phyloP scores from a whole-genome alignment of 1,140 invertebrate genomes.

The Drosophila orosa region DNA sequence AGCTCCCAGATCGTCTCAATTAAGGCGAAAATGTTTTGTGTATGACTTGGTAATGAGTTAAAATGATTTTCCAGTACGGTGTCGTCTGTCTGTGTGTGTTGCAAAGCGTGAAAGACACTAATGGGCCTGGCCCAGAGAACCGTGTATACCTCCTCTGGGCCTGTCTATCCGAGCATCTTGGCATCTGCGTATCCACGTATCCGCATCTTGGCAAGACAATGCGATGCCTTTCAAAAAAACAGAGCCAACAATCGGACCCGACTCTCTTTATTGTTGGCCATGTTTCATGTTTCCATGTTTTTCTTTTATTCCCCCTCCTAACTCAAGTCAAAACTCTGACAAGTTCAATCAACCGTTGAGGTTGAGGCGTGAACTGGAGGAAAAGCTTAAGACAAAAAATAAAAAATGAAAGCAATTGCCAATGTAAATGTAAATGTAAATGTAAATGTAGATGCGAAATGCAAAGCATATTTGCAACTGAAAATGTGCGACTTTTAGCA shows the following conservation, averaged over 20 bases:
- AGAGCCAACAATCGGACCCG: constrained; percentile 19
- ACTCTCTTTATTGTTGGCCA: constrained; percentile 38
- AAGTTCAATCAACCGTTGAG: constrained; percentile 81
- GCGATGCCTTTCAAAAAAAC: constrained; percentile 60
- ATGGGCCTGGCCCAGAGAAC: constrained; percentile 54
- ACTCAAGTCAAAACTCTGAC: constrained; percentile 65
- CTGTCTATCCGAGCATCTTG: constrained; percentile 32
- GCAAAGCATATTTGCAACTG: constrained; percentile 69
- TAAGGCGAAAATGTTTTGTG: constrained; percentile 60
- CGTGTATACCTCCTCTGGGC: constrained; percentile 7
- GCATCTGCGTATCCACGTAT: constrained; percentile 37
- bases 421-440: constrained; percentile 41
- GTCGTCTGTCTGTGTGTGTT: constrained; percentile 19
- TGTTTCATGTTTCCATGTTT: constrained; percentile 43
- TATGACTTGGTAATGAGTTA: constrained; percentile 48
- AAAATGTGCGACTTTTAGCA: constrained; percentile 80
- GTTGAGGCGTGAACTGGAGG: constrained; percentile 71
- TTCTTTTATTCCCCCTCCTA: constrained; percentile 22
- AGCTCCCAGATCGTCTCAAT: constrained; percentile 36
- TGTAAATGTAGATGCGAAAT: constrained; percentile 50
- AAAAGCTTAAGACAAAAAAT: constrained; percentile 38
- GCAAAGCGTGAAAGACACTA: constrained; percentile 59
- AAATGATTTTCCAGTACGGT: constrained; percentile 38
- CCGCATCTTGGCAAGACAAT: constrained; percentile 54
- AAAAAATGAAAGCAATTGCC: constrained; percentile 70